Conservation (phyloP, 2,113 vertebrate genomes). For the Elephas maximus region DNA sequence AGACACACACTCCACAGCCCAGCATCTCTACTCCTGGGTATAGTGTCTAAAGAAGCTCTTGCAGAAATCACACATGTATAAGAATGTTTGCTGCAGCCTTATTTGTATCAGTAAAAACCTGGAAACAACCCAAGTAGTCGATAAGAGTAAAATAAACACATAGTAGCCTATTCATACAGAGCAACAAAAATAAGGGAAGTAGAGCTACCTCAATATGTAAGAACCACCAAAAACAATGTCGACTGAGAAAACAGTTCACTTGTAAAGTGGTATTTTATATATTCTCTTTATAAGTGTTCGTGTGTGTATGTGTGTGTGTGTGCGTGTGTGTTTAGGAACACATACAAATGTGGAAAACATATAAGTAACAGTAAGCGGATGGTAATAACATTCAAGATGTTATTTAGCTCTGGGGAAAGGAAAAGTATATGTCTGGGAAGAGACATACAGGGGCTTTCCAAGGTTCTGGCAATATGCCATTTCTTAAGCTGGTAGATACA, state of each 20-base stretch:
- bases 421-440: neutral
- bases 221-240: neutral
- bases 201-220: neutral
- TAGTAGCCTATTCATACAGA: neutral
- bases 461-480: neutral
- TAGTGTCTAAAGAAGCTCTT: neutral
- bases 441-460: neutral
- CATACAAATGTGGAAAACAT: neutral
- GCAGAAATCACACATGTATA: neutral
- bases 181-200: neutral
- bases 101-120: neutral
- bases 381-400: neutral
- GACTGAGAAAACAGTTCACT: neutral
- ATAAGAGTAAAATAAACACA: neutral
- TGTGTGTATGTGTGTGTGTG: neutral
- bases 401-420: neutral
- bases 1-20: neutral
- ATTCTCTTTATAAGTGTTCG: neutral
- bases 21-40: neutral
- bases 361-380: neutral
- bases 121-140: neutral
- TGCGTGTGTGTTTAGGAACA: neutral
- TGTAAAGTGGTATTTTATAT: neutral
- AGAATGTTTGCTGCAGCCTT: neutral
- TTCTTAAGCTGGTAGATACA: neutral